phyloP scores from a whole-genome alignment of 2,113 vertebrate species.

The Peromyscus leucopus region DNA sequence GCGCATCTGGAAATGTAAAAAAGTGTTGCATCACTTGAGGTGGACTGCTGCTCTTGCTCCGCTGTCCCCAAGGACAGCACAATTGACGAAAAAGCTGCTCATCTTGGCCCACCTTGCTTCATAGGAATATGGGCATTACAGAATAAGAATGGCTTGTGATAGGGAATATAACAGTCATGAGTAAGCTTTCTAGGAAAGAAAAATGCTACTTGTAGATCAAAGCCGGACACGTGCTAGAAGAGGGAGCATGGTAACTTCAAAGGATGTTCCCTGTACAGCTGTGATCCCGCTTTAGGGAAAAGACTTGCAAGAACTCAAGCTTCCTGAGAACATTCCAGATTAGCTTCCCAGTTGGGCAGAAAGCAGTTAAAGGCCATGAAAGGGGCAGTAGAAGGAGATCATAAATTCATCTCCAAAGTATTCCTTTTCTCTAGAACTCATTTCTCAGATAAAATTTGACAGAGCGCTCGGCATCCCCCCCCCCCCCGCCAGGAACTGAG shows the following conservation, averaged over 20 bases:
- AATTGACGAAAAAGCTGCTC: constrained; percentile 37
- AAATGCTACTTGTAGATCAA: constrained; percentile 66
- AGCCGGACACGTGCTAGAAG: constrained; percentile 40
- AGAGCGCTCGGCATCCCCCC: background rate
- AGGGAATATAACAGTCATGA: constrained; percentile 45
- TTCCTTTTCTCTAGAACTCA: background rate
- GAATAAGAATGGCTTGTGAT: constrained; percentile 28
- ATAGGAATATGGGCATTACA: constrained; percentile 27
- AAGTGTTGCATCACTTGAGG: background rate
- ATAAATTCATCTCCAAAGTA: constrained; percentile 54
- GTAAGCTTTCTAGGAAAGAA: constrained; percentile 45
- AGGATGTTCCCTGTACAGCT: constrained; percentile 42
- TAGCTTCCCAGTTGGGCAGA: constrained; percentile 61
- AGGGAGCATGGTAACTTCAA: constrained; percentile 63
- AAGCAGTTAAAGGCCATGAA: constrained; percentile 37
- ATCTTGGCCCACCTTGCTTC: background rate
- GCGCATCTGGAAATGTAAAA: background rate
- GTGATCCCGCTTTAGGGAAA: constrained; percentile 42
- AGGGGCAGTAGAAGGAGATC: constrained; percentile 1
- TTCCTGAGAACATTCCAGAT: constrained; percentile 67
- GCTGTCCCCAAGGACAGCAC: constrained; percentile 10
- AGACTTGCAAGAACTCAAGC: constrained; percentile 42
- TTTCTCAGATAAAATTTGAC: constrained; percentile 41
- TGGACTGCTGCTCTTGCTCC: background rate
- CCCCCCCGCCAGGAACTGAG: background rate